Evolutionary conservation across 2,888 invertebrate genomes (phyloP).

Genomic region (Drosophila emarginata): DNA sequence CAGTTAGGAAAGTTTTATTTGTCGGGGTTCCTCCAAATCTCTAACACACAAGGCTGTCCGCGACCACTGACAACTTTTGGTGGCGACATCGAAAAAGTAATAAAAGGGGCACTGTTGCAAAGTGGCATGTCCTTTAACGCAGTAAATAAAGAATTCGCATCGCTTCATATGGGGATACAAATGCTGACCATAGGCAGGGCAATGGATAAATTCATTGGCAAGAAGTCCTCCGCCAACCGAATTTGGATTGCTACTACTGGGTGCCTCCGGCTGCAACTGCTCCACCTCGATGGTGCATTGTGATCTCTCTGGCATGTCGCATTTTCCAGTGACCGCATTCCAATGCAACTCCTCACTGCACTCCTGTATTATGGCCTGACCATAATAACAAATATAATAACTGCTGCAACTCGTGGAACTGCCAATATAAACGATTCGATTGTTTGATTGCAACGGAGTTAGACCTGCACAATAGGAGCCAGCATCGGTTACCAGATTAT

Average conservation of each 20-base stretch:
- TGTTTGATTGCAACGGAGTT: constrained; percentile 42
- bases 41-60: constrained; percentile 75
- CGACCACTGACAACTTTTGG: constrained; percentile 76
- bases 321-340: constrained; percentile 77
- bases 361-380: constrained; percentile 76
- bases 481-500: constrained; percentile 52
- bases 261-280: background rate
- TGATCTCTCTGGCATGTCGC: constrained; percentile 78
- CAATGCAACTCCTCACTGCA: constrained; percentile 79
- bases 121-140: constrained; percentile 80
- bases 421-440: constrained; percentile 74
- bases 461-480: constrained; percentile 59
- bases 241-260: constrained; percentile 15
- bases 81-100: constrained; percentile 77
- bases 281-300: constrained; percentile 60
- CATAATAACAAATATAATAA: constrained; percentile 81
- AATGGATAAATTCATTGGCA: constrained; percentile 56
- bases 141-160: constrained; percentile 80
- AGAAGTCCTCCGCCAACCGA: constrained; percentile 3
- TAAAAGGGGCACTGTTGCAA: constrained; percentile 81
- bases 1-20: constrained; percentile 22
- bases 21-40: constrained; percentile 61
- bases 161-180: constrained; percentile 79
- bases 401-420: constrained; percentile 73
- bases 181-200: constrained; percentile 78